Conservation (phyloP, 2,113 vertebrate species). For the Notiomystis cincta region DNA sequence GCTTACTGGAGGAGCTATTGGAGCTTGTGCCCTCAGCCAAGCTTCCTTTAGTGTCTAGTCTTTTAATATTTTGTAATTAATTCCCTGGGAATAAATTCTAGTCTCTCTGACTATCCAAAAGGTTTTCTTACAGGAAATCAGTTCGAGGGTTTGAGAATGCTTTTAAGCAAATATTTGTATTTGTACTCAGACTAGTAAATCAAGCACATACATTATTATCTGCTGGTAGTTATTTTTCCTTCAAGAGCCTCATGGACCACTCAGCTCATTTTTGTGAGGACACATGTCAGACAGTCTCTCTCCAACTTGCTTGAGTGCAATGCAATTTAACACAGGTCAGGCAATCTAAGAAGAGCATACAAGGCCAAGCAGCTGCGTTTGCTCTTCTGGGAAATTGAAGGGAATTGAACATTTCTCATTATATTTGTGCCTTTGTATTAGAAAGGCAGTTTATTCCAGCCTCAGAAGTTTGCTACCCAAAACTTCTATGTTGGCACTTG, state of each 20-base stretch:
- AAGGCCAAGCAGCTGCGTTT: neutral
- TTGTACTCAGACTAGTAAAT: neutral
- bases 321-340: neutral
- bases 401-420: neutral
- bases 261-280: neutral
- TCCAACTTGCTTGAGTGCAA: neutral
- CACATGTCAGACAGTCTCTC: neutral
- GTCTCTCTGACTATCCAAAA: neutral
- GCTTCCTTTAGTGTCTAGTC: neutral
- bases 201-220: neutral
- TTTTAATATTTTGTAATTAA: neutral
- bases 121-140: neutral
- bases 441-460: neutral
- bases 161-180: neutral
- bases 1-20: neutral
- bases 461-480: neutral
- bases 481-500: neutral
- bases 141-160: neutral
- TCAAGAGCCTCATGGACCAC: neutral
- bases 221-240: neutral
- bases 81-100: neutral
- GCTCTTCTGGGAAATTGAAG: neutral
- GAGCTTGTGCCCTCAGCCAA: neutral
- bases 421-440: neutral
- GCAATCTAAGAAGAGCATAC: neutral